Base-by-base conservation (phyloP, 2,888 invertebrate species). In the Sepioteuthis lessoniana region DNA sequence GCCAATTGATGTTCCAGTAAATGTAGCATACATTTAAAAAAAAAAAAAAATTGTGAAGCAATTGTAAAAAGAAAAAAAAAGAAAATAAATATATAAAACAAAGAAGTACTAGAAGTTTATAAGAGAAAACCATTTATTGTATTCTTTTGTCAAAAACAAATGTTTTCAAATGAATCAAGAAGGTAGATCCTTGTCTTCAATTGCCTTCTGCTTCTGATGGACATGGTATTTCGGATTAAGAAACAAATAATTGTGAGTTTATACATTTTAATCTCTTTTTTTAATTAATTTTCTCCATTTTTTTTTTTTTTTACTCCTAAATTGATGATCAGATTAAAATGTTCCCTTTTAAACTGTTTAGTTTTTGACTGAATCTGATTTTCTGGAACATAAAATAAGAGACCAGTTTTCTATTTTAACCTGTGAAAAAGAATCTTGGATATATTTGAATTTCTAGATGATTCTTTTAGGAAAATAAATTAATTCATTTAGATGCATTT, bases 81-180 rank as follows among this genome's bases (percentile, higher is more conserved):
- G 16, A 76, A 16, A 35, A 13, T 2, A 76, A 76, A 76, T 3
- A 4, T 16, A 31, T 25, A 31, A 60, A 60, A 8, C 21, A 31
- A 31, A 60, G 28, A 60, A 8, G 60, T 31, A 60, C 16, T 2
- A 76, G n/a, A 76, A 76, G 76, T 76, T 76, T 76, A 76, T 16
- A 76, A n/a, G 76, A 76, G 76, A n/a, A 76, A 5, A 60, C 60
- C 60, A 60, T 76, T 76, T 76, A n/a, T n/a, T 76, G 76, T 76
- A 76, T 76, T n/a, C n/a, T 76, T n/a, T 35, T n/a, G 76, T 76
- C n/a, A 76, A 35, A 76, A 76, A 76, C 76, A 76, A 76, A n/a
- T 76, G 76, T 76, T n/a, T 76, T 76, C 76, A 76, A 76, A 76
- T 76, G 76, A 76, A 76, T 76, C 76, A 76, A 35, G n/a, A 35